These are phyloP conservation scores for Neostethus bicornis DNA, from an alignment of 2,797 vertebrate species.

Conservation along the genomic window DNA sequence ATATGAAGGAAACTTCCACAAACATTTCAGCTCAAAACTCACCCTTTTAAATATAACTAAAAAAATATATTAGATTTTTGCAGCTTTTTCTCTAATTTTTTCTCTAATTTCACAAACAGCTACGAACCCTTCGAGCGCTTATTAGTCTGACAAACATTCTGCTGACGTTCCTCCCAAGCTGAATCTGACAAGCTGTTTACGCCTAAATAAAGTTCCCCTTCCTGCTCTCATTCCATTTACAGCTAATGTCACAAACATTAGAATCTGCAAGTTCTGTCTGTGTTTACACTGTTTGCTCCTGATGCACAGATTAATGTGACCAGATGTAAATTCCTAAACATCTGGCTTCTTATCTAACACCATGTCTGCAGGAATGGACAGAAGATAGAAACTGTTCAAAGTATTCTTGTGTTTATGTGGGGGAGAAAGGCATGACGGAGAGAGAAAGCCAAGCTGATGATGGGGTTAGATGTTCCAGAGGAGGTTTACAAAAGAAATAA, in stretches of 20 bases:
- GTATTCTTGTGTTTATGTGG: slow-evolving; percentile 51
- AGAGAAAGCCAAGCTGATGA: slow-evolving; percentile 51
- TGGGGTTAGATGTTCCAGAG: slow-evolving; percentile 48
- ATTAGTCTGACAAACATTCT: slow-evolving; percentile 74
- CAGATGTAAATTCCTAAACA: slow-evolving; percentile 69
- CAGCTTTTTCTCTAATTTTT: too few relatives aligned
- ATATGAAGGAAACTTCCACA: too few relatives aligned
- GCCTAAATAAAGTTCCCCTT: slow-evolving; percentile 75
- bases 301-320: slow-evolving; percentile 63
- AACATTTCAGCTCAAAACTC: too few relatives aligned
- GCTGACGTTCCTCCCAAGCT: slow-evolving; percentile 59
- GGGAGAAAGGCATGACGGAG: slow-evolving; percentile 46
- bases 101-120: slow-evolving; percentile 60
- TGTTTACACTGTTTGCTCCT: slow-evolving; percentile 71
- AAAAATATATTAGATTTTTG: too few relatives aligned
- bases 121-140: slow-evolving; percentile 56
- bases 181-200: slow-evolving; percentile 81
- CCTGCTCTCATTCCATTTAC: slow-evolving; percentile 82
- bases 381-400: slow-evolving; percentile 52
- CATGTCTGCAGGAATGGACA: slow-evolving; percentile 58
- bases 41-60: too few relatives aligned
- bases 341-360: slow-evolving; percentile 69
- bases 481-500: slow-evolving; percentile 42
- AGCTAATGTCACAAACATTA: slow-evolving; percentile 73
- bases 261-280: slow-evolving; percentile 75